Conservation (phyloP, 2,113 vertebrate species). For the Erpornis zantholeuca region DNA sequence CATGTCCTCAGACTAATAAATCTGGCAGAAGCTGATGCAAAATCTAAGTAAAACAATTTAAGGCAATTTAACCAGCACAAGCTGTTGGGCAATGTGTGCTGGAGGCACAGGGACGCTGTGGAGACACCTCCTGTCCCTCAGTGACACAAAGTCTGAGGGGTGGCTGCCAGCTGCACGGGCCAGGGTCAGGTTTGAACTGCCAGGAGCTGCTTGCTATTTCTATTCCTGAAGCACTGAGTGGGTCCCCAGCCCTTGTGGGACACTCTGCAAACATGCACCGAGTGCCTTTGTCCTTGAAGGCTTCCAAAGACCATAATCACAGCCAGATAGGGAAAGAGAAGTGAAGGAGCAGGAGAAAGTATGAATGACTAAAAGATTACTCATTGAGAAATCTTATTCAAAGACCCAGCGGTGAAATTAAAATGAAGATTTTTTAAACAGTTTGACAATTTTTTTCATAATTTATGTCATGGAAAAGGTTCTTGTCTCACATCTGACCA, state of each 20-base stretch:
- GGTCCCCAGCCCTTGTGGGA: not conserved
- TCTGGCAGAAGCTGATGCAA: not conserved
- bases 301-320: not conserved
- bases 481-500: not conserved
- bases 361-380: not conserved
- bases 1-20: not conserved
- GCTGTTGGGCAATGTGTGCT: not conserved
- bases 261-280: not conserved
- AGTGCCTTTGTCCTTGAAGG: not conserved
- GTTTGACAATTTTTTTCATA: not conserved
- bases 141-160: not conserved
- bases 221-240: not conserved
- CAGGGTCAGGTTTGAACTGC: not conserved
- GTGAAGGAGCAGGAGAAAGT: not conserved
- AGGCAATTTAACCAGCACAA: conserved; percentile 18
- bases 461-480: not conserved
- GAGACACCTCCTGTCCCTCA: not conserved
- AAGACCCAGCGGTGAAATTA: not conserved
- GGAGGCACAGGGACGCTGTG: not conserved
- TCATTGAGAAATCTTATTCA: not conserved
- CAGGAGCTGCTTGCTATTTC: not conserved
- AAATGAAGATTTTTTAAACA: not conserved
- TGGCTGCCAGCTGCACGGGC: not conserved
- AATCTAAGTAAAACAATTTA: not conserved
- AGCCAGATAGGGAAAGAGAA: not conserved